These are phyloP conservation scores for Acanthosepion esculentum DNA, from an alignment of 2,888 invertebrate genomes.

Conservation along the genomic window DNA sequence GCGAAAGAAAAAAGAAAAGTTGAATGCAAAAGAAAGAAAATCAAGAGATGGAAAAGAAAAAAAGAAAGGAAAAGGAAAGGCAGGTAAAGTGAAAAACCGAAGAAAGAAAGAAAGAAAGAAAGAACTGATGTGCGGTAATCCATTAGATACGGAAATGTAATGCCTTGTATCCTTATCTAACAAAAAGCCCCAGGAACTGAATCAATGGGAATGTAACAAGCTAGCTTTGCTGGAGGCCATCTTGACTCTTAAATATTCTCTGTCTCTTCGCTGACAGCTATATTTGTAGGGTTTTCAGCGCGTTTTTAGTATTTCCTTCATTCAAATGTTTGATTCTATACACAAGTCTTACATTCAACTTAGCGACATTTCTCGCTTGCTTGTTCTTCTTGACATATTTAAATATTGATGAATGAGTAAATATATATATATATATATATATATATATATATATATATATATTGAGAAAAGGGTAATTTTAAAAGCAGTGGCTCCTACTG, in stretches of 20 bases:
- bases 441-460: no score
- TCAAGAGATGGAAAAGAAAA: no score
- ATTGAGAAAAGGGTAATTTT: no score
- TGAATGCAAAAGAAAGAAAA: no score
- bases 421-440: no score
- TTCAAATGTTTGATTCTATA: not conserved
- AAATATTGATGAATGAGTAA: no score
- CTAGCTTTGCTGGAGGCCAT: not conserved
- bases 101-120: no score
- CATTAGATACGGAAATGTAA: constrained; percentile 18
- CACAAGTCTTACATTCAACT: not conserved
- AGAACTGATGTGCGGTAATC: not conserved
- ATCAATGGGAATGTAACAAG: not conserved
- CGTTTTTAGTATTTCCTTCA: not conserved
- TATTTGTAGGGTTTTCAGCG: not conserved
- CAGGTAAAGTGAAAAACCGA: no score
- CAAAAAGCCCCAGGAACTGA: not conserved
- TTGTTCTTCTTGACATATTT: not conserved
- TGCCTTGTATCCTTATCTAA: not conserved
- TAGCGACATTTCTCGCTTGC: not conserved
- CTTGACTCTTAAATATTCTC: not conserved
- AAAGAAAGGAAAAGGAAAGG: no score
- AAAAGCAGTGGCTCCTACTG: no score
- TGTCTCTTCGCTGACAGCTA: not conserved
- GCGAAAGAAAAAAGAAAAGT: no score